A percentile compares a stretch with the other conserved stretches of the same genome.
phyloP scores from a whole-genome alignment of 1,140 invertebrate species.

The Lordiphosa mommai region DNA sequence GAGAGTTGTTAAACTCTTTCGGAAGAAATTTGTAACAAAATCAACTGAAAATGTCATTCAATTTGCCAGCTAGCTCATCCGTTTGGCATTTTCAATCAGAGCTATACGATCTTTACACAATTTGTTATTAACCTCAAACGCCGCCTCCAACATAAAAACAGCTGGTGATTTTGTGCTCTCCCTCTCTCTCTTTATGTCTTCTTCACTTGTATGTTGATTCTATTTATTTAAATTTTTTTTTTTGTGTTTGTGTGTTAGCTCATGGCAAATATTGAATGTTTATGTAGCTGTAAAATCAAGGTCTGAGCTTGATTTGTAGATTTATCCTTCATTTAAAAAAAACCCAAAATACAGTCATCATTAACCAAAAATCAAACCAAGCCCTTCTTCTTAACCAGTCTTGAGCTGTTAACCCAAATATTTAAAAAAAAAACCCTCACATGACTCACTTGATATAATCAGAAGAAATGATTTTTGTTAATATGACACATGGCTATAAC shows the following conservation, averaged over 20 bases:
- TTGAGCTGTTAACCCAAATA: not conserved
- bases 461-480: not conserved
- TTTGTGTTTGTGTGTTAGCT: conserved; percentile 19
- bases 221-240: conserved; percentile 43
- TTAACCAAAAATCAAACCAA: conserved; percentile 8
- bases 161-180: conserved; percentile 16
- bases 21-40: conserved; percentile 5
- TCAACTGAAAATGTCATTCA: not conserved
- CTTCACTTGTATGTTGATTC: conserved; percentile 9
- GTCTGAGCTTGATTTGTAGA: conserved; percentile 1
- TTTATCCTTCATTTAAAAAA: conserved; percentile 39
- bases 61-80: conserved; percentile 27
- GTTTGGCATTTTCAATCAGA: conserved; percentile 54
- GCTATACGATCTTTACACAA: not conserved
- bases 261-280: conserved; percentile 42
- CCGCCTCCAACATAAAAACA: conserved; percentile 9
- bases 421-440: not conserved
- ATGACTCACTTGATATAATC: conserved; percentile 41
- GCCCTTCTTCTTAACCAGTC: not conserved
- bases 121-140: conserved; percentile 26
- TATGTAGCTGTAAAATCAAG: conserved; percentile 38
- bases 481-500: too few species aligned
- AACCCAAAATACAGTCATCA: conserved; percentile 34
- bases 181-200: not conserved
- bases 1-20: conserved; percentile 10